phyloP scores from a whole-genome alignment of 1,140 invertebrate genomes.

The Tetramorium alpestre region DNA sequence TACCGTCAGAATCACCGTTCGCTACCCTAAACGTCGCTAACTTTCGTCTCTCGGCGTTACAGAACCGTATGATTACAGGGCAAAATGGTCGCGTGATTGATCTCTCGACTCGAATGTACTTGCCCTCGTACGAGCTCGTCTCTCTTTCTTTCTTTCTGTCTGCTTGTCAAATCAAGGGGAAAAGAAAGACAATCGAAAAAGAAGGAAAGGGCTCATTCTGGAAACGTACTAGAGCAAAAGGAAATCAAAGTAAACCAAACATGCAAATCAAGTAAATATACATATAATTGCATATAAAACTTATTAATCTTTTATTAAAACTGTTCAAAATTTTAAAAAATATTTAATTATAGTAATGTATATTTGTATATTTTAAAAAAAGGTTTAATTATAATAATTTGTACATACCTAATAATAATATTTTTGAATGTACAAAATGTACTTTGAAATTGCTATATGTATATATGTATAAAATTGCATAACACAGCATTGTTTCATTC shows the following conservation, averaged over 20 bases:
- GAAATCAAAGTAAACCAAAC: neutral
- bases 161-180: neutral
- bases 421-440: neutral
- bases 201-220: neutral
- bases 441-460: neutral
- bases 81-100: conserved; percentile 63
- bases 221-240: neutral
- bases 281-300: neutral
- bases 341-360: conserved; percentile 5
- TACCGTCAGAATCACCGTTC: conserved; percentile 68
- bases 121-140: neutral
- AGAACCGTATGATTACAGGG: conserved; percentile 66
- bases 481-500: neutral
- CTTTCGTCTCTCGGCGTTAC: conserved; percentile 56
- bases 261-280: conserved; percentile 10
- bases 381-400: conserved; percentile 8
- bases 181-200: neutral
- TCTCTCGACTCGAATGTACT: conserved; percentile 55
- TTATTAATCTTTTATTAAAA: neutral
- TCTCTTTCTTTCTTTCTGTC: neutral
- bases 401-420: too few relatives aligned
- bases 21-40: conserved; percentile 73
- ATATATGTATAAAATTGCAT: neutral
- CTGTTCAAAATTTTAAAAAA: neutral
- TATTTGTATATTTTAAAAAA: neutral